Base-by-base conservation (phyloP, 2,888 invertebrate genomes). In the Cremastinae sp. region DNA sequence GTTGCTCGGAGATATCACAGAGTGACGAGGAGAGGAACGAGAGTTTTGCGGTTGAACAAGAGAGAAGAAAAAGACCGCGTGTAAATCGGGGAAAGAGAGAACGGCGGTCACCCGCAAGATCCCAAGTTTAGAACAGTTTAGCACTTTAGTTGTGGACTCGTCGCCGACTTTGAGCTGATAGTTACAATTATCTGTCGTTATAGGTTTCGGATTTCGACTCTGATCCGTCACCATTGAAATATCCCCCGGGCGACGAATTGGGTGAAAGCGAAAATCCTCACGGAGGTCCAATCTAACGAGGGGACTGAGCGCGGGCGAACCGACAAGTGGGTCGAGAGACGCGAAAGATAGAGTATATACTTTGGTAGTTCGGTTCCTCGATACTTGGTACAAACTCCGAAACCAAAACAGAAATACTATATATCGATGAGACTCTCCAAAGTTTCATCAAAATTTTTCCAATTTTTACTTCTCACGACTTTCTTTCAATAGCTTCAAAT, bases 91-190 rank as follows among this genome's bases (percentile, higher is more conserved):
- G 49, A 64, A 12, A 54, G 28, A 12, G 58, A 58, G 12, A 38
- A n/a, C 43, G 43, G 53, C 14, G 70, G 75, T 62, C 72, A 68
- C 66, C 66, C 56, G 43, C 54, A 68, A 58, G 72, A 75, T 75
- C 28, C 49, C 66, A 72, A 75, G 75, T 75, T 75, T 41, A 72
- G 49, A 68, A 72, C 72, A 72, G 75, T 75, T 75, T 56, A 75
- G 62, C 72, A 72, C 75, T 75, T 45, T 22, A 56, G 62, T 62
- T 51, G 61, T 58, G 56, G 28, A 62, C 49, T 62, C 62, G 34
- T 56, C 54, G 43, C 49, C 62, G 36, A 22, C 49, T 68, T 66
- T 20, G 22, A 47, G 34, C 47, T 22, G 51, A 68, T 62, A 68
- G 72, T 66, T 68, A 51, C 66, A 75, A 75, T 72, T 75, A 75